Conservation (phyloP, 1,140 invertebrate species). For the Nebria ingens region DNA sequence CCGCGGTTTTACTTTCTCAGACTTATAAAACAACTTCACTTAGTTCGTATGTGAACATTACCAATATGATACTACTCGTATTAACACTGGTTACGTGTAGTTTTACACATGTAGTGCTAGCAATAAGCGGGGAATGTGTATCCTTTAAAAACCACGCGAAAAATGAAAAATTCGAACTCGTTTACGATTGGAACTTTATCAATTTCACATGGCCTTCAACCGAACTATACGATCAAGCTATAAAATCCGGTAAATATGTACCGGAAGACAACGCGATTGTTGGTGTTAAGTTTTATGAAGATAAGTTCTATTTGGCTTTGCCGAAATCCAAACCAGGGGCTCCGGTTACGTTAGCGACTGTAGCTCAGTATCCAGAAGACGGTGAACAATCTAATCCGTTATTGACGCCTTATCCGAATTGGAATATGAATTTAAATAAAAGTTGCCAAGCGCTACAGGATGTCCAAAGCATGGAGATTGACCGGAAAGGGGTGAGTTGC, state of each 20-base stretch:
- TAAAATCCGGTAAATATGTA: constrained; percentile 25
- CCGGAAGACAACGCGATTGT: constrained; percentile 33
- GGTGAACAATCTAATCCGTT: constrained; percentile 29
- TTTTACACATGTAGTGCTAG: too few relatives aligned
- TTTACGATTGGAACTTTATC: constrained; percentile 32
- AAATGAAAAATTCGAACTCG: constrained; percentile 19
- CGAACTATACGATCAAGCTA: constrained; percentile 24
- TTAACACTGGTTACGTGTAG: too few relatives aligned
- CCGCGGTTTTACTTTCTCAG: too few relatives aligned
- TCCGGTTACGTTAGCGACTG: constrained; percentile 33
- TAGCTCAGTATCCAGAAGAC: constrained; percentile 11
- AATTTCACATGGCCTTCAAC: constrained; percentile 33
- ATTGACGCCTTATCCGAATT: constrained; percentile 55
- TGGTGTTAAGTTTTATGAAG: constrained; percentile 34
- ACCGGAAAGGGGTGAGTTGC: constrained; percentile 47
- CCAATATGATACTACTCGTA: too few relatives aligned
- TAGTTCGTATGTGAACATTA: too few relatives aligned
- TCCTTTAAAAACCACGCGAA: not conserved
- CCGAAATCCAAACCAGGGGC: constrained; percentile 34
- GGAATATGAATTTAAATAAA: constrained; percentile 47
- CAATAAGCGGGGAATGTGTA: not conserved
- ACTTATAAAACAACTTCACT: too few relatives aligned
- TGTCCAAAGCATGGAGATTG: constrained; percentile 60
- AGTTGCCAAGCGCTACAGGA: constrained; percentile 53
- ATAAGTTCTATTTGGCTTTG: constrained; percentile 33